A percentile compares a stretch with the other conserved stretches of the same genome.
phyloP scores from a whole-genome alignment of 2,797 vertebrate species.

The Gymnoscopelus braueri region DNA sequence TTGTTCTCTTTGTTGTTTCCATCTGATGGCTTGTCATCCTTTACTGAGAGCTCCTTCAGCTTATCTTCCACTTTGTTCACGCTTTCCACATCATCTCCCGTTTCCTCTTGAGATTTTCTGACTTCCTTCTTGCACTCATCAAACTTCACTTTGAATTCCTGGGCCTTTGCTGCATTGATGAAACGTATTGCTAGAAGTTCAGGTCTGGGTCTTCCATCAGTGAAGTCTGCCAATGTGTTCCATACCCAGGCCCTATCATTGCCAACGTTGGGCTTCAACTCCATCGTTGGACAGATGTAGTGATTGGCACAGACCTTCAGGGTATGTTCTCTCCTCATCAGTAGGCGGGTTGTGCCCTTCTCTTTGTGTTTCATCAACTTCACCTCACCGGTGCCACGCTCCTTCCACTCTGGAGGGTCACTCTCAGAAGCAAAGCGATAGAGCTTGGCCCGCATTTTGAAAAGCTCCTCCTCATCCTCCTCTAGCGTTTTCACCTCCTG shows the following conservation, averaged over 20 bases:
- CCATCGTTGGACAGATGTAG: slow-evolving; percentile 90
- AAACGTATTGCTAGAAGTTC: slow-evolving; percentile 97
- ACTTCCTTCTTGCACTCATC: slow-evolving; percentile 96
- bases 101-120: slow-evolving; percentile 81
- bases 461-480: slow-evolving; percentile 97
- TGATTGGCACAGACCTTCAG: slow-evolving; percentile 89
- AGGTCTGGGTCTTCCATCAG: slow-evolving; percentile 94
- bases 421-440: slow-evolving; percentile 97
- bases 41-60: slow-evolving; percentile 92
- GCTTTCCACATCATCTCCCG: slow-evolving; percentile 81
- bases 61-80: slow-evolving; percentile 92
- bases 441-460: slow-evolving; percentile 98
- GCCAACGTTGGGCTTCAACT: slow-evolving; percentile 95
- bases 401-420: slow-evolving; percentile 98
- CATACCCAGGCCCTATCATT: slow-evolving; percentile 99
- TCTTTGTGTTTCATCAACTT: slow-evolving; percentile 97
- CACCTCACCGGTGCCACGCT: slow-evolving; percentile 95
- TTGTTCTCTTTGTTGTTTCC: slow-evolving; percentile 68
- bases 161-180: slow-evolving; percentile 98
- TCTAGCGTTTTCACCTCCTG: slow-evolving; percentile 98
- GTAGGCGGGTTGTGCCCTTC: slow-evolving; percentile 93
- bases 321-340: slow-evolving; percentile 97
- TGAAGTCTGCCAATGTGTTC: slow-evolving; percentile 98
- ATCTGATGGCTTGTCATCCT: slow-evolving; percentile 83
- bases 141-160: slow-evolving; percentile 99